Base-by-base conservation (phyloP, 2,888 invertebrate genomes). In the Therioaphis trifolii region DNA sequence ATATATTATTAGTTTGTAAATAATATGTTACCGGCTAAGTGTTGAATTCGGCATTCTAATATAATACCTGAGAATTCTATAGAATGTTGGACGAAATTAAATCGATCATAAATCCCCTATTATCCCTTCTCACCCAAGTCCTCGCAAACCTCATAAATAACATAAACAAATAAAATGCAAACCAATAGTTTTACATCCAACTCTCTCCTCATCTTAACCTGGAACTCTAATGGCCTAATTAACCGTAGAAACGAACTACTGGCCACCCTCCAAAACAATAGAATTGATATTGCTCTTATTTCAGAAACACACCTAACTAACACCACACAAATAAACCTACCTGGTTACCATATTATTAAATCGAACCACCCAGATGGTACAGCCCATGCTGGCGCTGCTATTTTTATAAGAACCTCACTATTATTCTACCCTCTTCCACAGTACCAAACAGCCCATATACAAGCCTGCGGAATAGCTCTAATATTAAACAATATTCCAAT, bases 241-340 rank as follows among this genome's bases (percentile, higher is more conserved):
- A n/a, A n/a, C n/a, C n/a, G n/a, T n/a, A 43, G 46, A 69, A 4
- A 69, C 3, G 43, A 72, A 72, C 18, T 72, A 0, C n/a, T 72
- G 52, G 52, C 66, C 4, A 66, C 14, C 3, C 21, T 52, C 14
- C 49, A 72, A 52, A 52, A 72, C 7, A 63, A 63, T 15, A 63
- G 63, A 12, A 63, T 63, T 4, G 55, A 55, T n/a, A 55, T 58
- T 9, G 21, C 58, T 5, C 24, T 58, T 9, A 58, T 58, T 1
- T 66, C 66, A 1, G 66, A 66, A 66, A 66, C 66, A 12, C 66
- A 72, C 21, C 43, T 72, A 9, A 72, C 52, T n/a, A 49, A 72
- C 29, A 52, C 72, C 14, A 49, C 71, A 49, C 71, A 27, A 15
- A 49, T 71, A 15, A 27, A 71, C 27, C 27, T 71, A 52, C 72